A percentile compares a stretch with the other conserved stretches of the same genome.
These are phyloP conservation scores for Anableps anableps DNA, from an alignment of 2,797 vertebrate species.

Conservation along the genomic window DNA sequence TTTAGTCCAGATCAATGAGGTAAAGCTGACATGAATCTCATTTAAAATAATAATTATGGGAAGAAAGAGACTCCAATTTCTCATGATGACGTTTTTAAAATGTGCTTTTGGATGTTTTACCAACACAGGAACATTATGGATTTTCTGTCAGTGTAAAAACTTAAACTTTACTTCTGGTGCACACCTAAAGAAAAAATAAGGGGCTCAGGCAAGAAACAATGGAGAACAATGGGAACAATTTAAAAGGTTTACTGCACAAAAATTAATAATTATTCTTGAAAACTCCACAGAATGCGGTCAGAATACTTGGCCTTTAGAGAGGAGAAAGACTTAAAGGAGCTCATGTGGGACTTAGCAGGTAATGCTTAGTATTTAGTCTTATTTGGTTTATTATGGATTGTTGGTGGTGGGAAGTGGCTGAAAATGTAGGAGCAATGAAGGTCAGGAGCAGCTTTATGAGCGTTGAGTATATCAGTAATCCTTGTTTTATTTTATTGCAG, in stretches of 20 bases:
- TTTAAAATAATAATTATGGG: background rate
- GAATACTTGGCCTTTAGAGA: background rate
- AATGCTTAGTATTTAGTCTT: background rate
- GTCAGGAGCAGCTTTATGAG: background rate
- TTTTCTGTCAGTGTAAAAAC: background rate
- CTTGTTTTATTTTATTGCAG: background rate
- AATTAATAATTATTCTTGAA: background rate
- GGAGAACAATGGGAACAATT: background rate
- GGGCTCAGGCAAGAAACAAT: background rate
- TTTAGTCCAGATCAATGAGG: background rate
- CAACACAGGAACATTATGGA: background rate
- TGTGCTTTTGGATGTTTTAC: background rate
- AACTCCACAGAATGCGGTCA: background rate
- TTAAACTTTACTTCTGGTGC: background rate
- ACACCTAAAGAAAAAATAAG: background rate
- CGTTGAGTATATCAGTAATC: background rate
- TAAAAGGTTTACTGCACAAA: background rate
- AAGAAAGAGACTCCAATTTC: background rate
- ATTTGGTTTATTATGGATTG: background rate
- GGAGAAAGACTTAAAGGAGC: background rate
- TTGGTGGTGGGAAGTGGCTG: background rate
- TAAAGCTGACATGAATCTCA: background rate
- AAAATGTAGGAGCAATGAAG: background rate
- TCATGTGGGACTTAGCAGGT: background rate
- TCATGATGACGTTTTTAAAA: background rate